Conservation (phyloP, 2,113 vertebrate genomes). For the Trogon surrucura region DNA sequence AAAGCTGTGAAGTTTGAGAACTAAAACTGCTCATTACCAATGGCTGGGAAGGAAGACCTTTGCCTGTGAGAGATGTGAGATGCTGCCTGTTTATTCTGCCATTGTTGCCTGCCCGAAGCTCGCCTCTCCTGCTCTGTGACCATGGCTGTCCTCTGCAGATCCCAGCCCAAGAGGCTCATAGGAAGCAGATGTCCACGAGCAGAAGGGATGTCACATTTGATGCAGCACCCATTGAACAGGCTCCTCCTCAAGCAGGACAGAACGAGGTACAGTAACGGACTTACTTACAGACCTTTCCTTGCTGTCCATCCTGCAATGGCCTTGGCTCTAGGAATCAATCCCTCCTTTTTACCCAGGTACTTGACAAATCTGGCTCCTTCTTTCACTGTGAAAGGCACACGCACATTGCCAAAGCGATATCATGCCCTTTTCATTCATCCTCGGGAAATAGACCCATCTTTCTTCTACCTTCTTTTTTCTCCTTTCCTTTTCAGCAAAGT, state of each 20-base stretch:
- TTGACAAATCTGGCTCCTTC: neutral
- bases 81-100: neutral
- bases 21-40: neutral
- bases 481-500: neutral
- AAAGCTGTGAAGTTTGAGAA: neutral
- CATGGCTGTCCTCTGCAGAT: neutral
- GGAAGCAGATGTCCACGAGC: neutral
- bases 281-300: neutral
- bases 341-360: neutral
- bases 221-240: neutral
- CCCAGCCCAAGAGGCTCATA: fast-evolving
- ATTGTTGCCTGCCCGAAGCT: fast-evolving
- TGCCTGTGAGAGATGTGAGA: neutral
- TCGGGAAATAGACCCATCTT: fast-evolving
- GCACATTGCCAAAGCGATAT: neutral
- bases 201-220: neutral
- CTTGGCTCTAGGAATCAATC: neutral
- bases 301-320: neutral
- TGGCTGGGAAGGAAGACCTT: neutral
- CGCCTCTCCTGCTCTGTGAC: fast-evolving
- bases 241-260: neutral
- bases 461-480: neutral
- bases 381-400: neutral
- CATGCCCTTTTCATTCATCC: neutral
- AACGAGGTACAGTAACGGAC: fast-evolving